A percentile compares a stretch with the other conserved stretches of the same genome.
Evolutionary conservation across 2,888 invertebrate species (phyloP).

Genomic region (Anthrax anthrax): DNA sequence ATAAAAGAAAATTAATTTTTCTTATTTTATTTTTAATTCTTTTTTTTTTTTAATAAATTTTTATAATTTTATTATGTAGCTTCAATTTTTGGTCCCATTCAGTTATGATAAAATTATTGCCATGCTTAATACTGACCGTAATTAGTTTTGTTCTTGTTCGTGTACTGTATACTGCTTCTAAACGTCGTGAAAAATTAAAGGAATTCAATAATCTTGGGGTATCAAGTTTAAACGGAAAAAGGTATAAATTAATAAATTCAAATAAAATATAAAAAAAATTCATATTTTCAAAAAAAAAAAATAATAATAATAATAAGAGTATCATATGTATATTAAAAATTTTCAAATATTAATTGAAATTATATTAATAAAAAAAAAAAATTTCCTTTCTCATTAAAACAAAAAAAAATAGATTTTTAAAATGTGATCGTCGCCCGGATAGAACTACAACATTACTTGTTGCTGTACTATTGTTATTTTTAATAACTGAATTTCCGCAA

Average conservation of each 20-base stretch:
- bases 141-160: slow-evolving; percentile 48
- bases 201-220: slow-evolving; percentile 44
- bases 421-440: slow-evolving; percentile 62
- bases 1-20: background rate
- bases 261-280: no score
- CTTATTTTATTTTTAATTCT: background rate
- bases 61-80: slow-evolving; percentile 16
- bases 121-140: slow-evolving; percentile 55
- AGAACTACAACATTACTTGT: slow-evolving; percentile 81
- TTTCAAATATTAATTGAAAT: no score
- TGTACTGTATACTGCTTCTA: slow-evolving; percentile 61
- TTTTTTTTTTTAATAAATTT: background rate
- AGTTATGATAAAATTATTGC: slow-evolving; percentile 59
- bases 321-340: no score
- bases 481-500: slow-evolving; percentile 81
- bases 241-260: slow-evolving; percentile 5
- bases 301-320: no score
- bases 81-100: slow-evolving; percentile 65
- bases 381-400: no score
- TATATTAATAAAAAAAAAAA: no score
- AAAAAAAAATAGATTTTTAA: slow-evolving; percentile 24
- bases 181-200: slow-evolving; percentile 53
- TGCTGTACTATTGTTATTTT: slow-evolving; percentile 70
- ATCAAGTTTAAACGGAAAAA: slow-evolving; percentile 17
- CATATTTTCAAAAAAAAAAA: no score